phyloP scores from a whole-genome alignment of 1,140 invertebrate genomes.

The Drosophila funebris region DNA sequence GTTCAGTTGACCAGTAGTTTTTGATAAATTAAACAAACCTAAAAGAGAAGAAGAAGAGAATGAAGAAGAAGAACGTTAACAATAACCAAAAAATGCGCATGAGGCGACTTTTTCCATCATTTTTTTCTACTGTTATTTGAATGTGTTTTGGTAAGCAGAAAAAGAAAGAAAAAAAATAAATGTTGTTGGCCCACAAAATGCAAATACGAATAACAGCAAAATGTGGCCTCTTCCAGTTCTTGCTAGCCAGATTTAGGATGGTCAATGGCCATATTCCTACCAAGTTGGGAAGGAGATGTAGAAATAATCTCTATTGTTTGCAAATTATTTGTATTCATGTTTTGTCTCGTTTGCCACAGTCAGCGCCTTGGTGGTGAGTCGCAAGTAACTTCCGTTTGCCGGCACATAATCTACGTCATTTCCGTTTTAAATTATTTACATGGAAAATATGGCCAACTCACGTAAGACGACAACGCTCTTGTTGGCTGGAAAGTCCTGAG shows the following conservation, averaged over 20 bases:
- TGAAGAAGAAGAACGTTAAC: constrained; percentile 17
- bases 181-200: constrained; percentile 41
- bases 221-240: constrained; percentile 31
- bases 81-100: constrained; percentile 24
- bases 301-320: constrained; percentile 46
- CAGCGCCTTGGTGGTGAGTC: constrained; percentile 3
- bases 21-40: constrained; percentile 33
- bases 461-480: constrained; percentile 6
- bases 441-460: constrained; percentile 49
- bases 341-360: constrained; percentile 36
- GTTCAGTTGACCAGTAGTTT: constrained; percentile 23
- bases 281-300: neutral
- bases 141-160: constrained; percentile 55
- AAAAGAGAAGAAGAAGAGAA: neutral
- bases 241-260: neutral
- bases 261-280: neutral
- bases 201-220: constrained; percentile 56
- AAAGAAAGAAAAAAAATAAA: neutral
- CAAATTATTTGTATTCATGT: constrained; percentile 72
- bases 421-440: constrained; percentile 70
- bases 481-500: constrained; percentile 3
- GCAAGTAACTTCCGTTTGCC: constrained; percentile 52
- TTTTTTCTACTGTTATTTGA: constrained; percentile 48
- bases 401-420: constrained; percentile 68
- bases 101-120: constrained; percentile 6